Percentiles rank a stretch among this genome's conserved stretches.
Conservation (phyloP, 2,888 invertebrate genomes). For the Notodonta ziczac region DNA sequence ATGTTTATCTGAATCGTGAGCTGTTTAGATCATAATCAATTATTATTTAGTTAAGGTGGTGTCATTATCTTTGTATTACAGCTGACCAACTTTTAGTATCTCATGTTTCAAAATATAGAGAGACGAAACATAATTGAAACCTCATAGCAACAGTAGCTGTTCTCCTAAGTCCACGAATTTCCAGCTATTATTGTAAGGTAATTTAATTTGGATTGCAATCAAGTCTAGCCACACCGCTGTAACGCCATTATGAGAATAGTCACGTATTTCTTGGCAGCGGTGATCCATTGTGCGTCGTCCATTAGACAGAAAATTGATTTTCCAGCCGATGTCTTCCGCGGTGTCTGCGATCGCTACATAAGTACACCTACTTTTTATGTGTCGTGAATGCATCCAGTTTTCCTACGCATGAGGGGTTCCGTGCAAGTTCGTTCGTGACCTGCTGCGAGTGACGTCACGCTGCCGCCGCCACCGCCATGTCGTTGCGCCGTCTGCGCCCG, state of each 20-base stretch:
- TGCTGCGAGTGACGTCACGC: slow-evolving; percentile 72
- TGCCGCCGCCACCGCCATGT: slow-evolving; percentile 56
- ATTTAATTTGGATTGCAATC: slow-evolving; percentile 29
- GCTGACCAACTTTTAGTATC: no score
- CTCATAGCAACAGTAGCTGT: slow-evolving; percentile 1
- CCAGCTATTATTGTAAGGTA: slow-evolving; percentile 14
- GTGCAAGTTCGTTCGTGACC: slow-evolving; percentile 65
- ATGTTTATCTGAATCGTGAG: no score
- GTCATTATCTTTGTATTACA: no score
- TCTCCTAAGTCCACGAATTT: background rate
- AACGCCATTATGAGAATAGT: slow-evolving; percentile 4
- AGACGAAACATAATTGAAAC: slow-evolving; percentile 1
- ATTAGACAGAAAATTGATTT: background rate
- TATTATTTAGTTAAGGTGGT: no score
- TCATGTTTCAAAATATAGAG: background rate
- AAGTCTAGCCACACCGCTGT: slow-evolving; percentile 17
- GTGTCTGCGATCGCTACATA: slow-evolving; percentile 49
- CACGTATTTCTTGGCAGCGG: slow-evolving; percentile 1
- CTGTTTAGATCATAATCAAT: no score
- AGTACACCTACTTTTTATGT: slow-evolving; percentile 58
- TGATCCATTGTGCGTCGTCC: background rate
- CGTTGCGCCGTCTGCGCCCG: slow-evolving; percentile 76
- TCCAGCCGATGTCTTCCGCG: slow-evolving; percentile 46
- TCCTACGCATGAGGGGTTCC: slow-evolving; percentile 74
- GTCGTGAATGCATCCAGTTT: slow-evolving; percentile 68